phyloP scores from a whole-genome alignment of 2,113 vertebrate species.

The Planiliza haematocheilus region DNA sequence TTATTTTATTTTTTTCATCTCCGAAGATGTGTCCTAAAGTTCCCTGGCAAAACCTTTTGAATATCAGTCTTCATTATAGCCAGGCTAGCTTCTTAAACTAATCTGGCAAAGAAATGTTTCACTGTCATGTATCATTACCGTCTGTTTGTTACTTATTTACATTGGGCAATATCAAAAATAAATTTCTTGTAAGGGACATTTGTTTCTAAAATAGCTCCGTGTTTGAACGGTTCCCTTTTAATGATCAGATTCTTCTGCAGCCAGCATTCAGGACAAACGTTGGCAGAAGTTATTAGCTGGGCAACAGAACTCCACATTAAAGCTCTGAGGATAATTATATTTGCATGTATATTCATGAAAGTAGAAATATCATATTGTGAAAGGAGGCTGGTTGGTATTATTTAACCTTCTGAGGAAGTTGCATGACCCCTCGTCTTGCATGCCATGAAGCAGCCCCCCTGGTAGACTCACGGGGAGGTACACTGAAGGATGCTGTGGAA shows the following conservation, averaged over 20 bases:
- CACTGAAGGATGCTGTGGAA: slow-evolving; percentile 39
- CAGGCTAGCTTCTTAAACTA: too few relatives aligned
- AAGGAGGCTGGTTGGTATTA: background rate
- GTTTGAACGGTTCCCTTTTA: background rate
- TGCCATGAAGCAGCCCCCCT: slow-evolving; percentile 7
- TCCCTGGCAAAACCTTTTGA: too few relatives aligned
- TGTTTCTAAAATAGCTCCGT: background rate
- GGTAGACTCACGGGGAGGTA: slow-evolving; percentile 31
- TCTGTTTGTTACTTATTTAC: too few relatives aligned
- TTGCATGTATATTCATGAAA: slow-evolving; percentile 9
- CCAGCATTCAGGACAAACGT: background rate
- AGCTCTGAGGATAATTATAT: background rate
- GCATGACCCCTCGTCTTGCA: slow-evolving; percentile 24
- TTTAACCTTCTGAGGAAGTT: background rate
- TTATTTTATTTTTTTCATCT: too few relatives aligned
- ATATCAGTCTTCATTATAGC: too few relatives aligned
- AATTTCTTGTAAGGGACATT: background rate
- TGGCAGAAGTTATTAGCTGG: background rate
- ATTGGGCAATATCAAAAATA: background rate
- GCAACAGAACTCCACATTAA: background rate
- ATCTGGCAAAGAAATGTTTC: too few relatives aligned
- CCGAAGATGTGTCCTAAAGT: too few relatives aligned
- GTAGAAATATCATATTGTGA: background rate
- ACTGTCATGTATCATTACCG: too few relatives aligned
- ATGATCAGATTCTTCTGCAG: background rate